Percentiles rank a stretch among this genome's conserved stretches.
Evolutionary conservation across 37 sponge, comb jelly and placozoan species (phyloP).

Genomic region (Oscarella lobularis): DNA sequence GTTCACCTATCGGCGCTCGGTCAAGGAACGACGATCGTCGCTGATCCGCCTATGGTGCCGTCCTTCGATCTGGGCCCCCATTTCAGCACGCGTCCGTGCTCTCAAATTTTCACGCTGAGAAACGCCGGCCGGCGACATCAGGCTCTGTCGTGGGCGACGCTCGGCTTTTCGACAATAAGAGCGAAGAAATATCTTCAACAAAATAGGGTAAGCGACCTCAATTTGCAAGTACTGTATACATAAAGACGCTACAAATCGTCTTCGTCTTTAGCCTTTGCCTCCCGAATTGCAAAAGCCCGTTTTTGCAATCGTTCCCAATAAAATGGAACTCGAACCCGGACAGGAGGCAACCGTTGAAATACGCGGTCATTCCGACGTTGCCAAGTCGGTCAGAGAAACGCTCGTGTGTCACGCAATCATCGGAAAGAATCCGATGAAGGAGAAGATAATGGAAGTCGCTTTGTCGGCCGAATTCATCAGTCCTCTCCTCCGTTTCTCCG

Average conservation of each 20-base stretch:
- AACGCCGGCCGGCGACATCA: conserved; percentile 60
- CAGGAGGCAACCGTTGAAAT: neutral
- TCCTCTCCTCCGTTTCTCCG: conserved; percentile 68
- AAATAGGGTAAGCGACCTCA: conserved; percentile 8
- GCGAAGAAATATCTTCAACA: conserved; percentile 44
- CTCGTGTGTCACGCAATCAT: conserved; percentile 89
- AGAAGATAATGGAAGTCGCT: conserved; percentile 81
- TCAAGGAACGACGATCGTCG: conserved; percentile 76
- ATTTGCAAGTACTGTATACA: too few relatives aligned
- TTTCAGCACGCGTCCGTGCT: conserved; percentile 53
- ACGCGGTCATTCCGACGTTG: conserved; percentile 11
- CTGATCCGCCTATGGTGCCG: conserved; percentile 67
- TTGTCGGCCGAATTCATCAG: conserved; percentile 60
- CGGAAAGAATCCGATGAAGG: conserved; percentile 82
- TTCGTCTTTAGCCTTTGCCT: neutral
- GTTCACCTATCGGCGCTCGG: conserved; percentile 67
- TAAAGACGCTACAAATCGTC: too few relatives aligned
- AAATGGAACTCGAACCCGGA: conserved; percentile 59
- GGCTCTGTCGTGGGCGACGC: conserved; percentile 80
- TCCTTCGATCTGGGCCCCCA: conserved; percentile 74
- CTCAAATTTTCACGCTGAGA: conserved; percentile 52
- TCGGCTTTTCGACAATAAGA: conserved; percentile 54
- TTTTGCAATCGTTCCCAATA: conserved; percentile 69
- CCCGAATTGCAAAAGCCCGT: conserved; percentile 33
- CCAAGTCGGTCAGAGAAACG: conserved; percentile 58